Conservation (phyloP, 2,888 invertebrate species). For the Tetragonula carbonaria region DNA sequence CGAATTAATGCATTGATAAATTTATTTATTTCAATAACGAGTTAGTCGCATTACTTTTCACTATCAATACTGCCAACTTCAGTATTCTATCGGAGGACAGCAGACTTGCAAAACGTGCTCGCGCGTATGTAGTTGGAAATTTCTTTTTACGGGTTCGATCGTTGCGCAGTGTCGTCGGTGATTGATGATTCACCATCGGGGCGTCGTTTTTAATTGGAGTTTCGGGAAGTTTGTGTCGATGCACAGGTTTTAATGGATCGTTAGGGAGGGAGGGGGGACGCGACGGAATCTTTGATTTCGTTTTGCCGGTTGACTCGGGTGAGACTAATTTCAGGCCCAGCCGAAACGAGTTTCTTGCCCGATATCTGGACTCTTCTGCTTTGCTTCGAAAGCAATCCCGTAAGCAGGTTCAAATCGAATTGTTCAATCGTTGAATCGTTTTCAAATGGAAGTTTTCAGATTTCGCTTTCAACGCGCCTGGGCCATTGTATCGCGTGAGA, state of each 20-base stretch:
- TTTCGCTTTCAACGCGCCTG: background rate
- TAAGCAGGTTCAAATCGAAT: background rate
- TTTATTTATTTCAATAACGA: too few species aligned
- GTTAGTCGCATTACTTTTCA: background rate
- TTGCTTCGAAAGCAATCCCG: background rate
- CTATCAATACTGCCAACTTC: background rate
- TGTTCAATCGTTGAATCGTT: background rate
- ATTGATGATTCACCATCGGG: constrained; percentile 3
- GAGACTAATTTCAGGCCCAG: constrained; percentile 9
- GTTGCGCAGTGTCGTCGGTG: background rate
- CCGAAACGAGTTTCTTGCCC: background rate
- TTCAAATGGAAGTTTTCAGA: background rate
- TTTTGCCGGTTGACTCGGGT: background rate
- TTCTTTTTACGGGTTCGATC: background rate
- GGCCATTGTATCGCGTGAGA: background rate
- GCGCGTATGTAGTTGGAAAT: too few species aligned
- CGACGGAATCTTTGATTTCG: constrained; percentile 8
- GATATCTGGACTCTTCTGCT: constrained; percentile 4
- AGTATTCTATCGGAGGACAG: too few species aligned
- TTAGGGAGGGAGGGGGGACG: background rate
- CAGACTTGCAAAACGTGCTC: background rate
- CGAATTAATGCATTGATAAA: too few species aligned
- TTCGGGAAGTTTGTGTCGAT: constrained; percentile 1
- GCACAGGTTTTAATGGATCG: constrained; percentile 10
- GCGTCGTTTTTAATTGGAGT: constrained; percentile 16